Evolutionary conservation across 2,113 vertebrate genomes (phyloP), one percentile per base, ranked within the genome.

Genomic region (Ptilorrhoa leucosticta): DNA sequence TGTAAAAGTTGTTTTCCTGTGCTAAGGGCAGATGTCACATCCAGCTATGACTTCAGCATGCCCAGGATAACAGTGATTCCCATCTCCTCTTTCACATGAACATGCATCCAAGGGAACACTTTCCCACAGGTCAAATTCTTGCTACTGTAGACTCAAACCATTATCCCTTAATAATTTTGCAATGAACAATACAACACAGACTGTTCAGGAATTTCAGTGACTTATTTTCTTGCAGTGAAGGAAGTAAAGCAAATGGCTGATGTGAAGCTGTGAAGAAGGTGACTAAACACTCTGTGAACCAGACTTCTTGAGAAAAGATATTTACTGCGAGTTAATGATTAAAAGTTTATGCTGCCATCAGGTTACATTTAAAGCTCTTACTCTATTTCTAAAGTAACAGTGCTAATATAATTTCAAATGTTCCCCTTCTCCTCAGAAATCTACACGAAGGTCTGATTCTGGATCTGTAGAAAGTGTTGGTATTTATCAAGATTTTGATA

Each of bases 401-500:
- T 37, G 22, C 33, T 44, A 80, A 53, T 51, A 37, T 35, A 45
- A 88, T 54, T 79, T 83, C 30, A 53, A 48, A 20, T 83, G 33
- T 78, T 47, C 35, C 27, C 24, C 18, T 42, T 64, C 95, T 71
- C 45, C 87, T 57, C 94, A 99, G 99, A 99, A 98, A 97, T 98
- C 99, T 37, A 93, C 97, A 44, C 98, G 98, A 35, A 99, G 96
- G 79, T 98, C 98, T 2, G 99, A 99, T 70, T 96, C 98, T 7
- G 97, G 98, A 39, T 77, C 98, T 58, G 48, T 98, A 28, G 99
- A 99, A 73, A 93, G 40, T 69, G 93, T 99, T 72, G 99, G 99
- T 64, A 98, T 99, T 97, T 99, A 99, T 93, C 98, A 99, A 96
- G 98, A 98, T 96, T 98, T 99, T 19, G 97, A 98, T 90, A 99